Evolutionary conservation across 2,888 invertebrate genomes (phyloP).

Genomic region (Chirona hameri): DNA sequence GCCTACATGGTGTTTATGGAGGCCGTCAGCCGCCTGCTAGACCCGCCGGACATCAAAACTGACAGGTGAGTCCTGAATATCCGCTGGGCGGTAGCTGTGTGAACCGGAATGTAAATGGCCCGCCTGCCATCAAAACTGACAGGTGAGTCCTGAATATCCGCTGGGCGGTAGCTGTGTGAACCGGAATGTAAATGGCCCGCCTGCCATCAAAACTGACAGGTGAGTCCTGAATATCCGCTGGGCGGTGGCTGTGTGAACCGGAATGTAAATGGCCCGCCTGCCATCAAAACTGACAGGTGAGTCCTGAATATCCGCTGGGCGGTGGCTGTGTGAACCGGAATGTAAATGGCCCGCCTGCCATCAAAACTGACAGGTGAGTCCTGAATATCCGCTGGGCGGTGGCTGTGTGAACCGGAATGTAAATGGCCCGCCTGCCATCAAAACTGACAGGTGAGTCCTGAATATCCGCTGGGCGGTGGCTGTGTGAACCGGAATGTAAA

Average conservation of each 20-base stretch:
- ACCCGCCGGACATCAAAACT: slow-evolving; percentile 55
- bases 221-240: background rate
- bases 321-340: no score
- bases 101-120: no score
- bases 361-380: slow-evolving; percentile 50
- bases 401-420: no score
- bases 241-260: no score
- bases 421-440: slow-evolving; percentile 54
- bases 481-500: no score
- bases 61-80: slow-evolving; percentile 44
- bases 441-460: slow-evolving; percentile 48
- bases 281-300: slow-evolving; percentile 52
- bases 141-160: slow-evolving; percentile 1
- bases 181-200: slow-evolving; percentile 48
- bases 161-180: no score
- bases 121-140: no score
- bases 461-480: no score
- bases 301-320: background rate
- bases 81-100: no score
- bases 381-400: no score
- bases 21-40: slow-evolving; percentile 52
- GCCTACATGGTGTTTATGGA: slow-evolving; percentile 55
- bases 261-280: slow-evolving; percentile 50
- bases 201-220: slow-evolving; percentile 53
- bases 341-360: slow-evolving; percentile 52